Evolutionary conservation across 2,797 vertebrate species (phyloP), one percentile per base, ranked within the genome.

Genomic region (Phataginus tricuspis): DNA sequence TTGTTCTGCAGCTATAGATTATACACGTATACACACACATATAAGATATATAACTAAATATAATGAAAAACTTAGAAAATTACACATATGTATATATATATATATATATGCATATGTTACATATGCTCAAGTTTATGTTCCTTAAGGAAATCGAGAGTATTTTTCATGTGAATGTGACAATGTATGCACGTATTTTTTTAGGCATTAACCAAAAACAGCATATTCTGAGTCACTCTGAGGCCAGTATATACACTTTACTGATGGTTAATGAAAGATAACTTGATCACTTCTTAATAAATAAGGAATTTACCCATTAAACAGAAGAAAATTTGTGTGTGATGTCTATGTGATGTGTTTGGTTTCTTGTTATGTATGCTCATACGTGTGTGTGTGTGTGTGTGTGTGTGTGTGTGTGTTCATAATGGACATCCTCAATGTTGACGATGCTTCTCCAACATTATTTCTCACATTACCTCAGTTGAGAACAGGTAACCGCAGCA

Each of bases 371-470:
- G 31, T 34, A 8, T 45, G 14, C 57, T 53, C 2, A 18, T 59
- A 15, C 15, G 2, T 11, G 0, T 10, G 13, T 11, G 27, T 15
- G 0, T 8, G 13, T n/a, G 2, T 11, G 0, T 10, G 13, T 11
- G 27, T 15, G 0, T 8, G 13, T n/a, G 42, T 61, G 16, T 13
- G 31, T 57, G 19, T 49, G 29, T 74, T 57, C 80, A 10, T 27
- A 88, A 69, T 2, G 23, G 53, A 61, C 6, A 68, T 34, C 39
- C 12, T 57, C 59, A 61, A 14, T 23, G 29, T 5, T 49, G 11
- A 55, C 16, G 23, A 25, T 31, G 53, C 53, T 39, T 69, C 34
- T 83, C 15, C 29, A 34, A 19, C 39, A 45, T 9, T 27, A 49
- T 78, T 45, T 77, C 29, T 57, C 21, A 55, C 57, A 42, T 53